Percentiles rank a stretch among this genome's conserved stretches.
Evolutionary conservation across 2,888 invertebrate genomes (phyloP).

Genomic region (Eupithecia dodoneata): DNA sequence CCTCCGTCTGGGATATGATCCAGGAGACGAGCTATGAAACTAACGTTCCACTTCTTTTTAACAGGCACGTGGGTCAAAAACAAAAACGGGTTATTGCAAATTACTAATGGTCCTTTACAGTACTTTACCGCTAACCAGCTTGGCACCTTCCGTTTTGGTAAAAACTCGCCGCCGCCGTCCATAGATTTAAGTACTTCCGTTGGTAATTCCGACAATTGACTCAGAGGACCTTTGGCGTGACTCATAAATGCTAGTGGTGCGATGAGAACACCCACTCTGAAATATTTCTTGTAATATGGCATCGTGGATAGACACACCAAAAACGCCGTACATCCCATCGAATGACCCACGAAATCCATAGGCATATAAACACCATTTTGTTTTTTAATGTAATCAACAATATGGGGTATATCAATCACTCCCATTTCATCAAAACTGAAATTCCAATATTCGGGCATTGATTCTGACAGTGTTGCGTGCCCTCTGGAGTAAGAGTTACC

Average conservation of each 20-base stretch:
- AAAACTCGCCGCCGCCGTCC: constrained; percentile 58
- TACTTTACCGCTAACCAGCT: constrained; percentile 56
- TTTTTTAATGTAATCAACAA: constrained; percentile 62
- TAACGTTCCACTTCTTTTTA: constrained; percentile 46
- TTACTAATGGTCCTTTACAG: constrained; percentile 56
- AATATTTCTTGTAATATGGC: constrained; percentile 62
- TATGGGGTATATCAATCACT: constrained; percentile 62
- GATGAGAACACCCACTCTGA: constrained; percentile 64
- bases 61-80: constrained; percentile 60
- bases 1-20: constrained; percentile 68
- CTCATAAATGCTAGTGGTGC: constrained; percentile 67
- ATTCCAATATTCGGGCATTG: constrained; percentile 60
- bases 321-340: constrained; percentile 70
- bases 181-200: constrained; percentile 52
- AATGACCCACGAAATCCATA: constrained; percentile 70
- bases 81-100: constrained; percentile 66
- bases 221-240: constrained; percentile 59
- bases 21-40: constrained; percentile 58
- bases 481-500: constrained; percentile 70
- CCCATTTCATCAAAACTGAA: constrained; percentile 75
- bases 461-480: constrained; percentile 51
- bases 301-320: constrained; percentile 61
- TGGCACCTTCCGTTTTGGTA: constrained; percentile 61
- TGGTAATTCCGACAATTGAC: constrained; percentile 53
- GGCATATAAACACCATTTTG: constrained; percentile 52